Evolutionary conservation across 2,797 vertebrate genomes (phyloP), one percentile per base, ranked within the genome.

Genomic region (Neosilurus mollespiculum): DNA sequence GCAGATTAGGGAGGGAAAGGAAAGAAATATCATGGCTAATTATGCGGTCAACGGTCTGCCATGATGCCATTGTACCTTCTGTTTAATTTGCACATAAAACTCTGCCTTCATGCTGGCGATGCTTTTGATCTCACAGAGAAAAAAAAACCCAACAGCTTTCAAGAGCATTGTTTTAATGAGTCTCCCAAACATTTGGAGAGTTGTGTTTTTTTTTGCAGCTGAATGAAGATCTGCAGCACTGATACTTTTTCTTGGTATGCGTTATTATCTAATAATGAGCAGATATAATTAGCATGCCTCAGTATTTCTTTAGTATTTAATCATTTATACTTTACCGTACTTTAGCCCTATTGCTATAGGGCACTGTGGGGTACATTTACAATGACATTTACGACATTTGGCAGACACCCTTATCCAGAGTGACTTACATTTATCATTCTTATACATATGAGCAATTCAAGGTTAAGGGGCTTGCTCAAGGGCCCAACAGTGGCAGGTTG

Each of bases 141-240:
- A 86, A 85, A n/a, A 78, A 87, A 80, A 86, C 83, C 88, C 73
- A 83, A 71, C 62, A 81, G 89, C 92, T 93, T 94, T 94, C 85
- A 93, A 92, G 89, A 90, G 87, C 59, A 81, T 81, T 4, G 87
- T 84, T 93, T 92, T 94, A 93, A 94, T 93, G 91, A 94, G 89
- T 87, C 83, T 0, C 53, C 85, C 87, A 89, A 88, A 88, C 78
- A 86, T 88, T 89, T 90, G 85, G 83, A 88, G 83, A 88, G 87
- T 88, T 83, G 87, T 88, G 84, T 82, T 87, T 84, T 87, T 88
- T 84, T 82, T 87, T 84, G 87, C 84, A 75, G 81, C 88, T 83
- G 76, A 87, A 88, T 90, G 71, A 89, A 90, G 86, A 88, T 88
- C 85, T 83, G 84, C 78, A 61, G 61, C 77, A 86, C 53, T 84